A percentile compares a stretch with the other conserved stretches of the same genome.
These are phyloP conservation scores for Proterorhinus semilunaris DNA, from an alignment of 2,113 vertebrate genomes.

Conservation along the genomic window DNA sequence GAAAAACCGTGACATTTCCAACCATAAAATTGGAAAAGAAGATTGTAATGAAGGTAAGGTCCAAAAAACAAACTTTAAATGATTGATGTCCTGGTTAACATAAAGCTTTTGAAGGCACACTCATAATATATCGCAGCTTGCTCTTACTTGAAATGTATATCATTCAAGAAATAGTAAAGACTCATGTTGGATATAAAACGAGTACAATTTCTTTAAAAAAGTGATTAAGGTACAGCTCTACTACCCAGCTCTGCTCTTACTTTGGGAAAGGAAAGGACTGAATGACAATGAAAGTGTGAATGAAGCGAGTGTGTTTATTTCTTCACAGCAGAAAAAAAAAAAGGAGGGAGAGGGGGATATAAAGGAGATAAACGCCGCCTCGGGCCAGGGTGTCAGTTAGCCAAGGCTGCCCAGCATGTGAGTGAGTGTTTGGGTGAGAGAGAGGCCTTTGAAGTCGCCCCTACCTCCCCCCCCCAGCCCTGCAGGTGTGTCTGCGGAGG, in stretches of 20 bases:
- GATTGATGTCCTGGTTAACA: no score
- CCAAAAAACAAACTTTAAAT: no score
- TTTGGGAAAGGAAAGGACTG: conserved; percentile 20
- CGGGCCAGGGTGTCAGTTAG: conserved; percentile 69
- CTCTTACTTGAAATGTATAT: no score
- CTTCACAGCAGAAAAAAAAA: conserved; percentile 15
- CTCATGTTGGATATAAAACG: no score
- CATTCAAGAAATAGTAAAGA: no score
- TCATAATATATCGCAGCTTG: no score
- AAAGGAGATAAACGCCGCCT: conserved; percentile 51
- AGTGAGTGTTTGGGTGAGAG: conserved; percentile 57
- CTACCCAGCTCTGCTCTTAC: background rate
- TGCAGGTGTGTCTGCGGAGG: conserved; percentile 74
- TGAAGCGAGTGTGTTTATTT: conserved; percentile 18
- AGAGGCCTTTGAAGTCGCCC: conserved; percentile 68
- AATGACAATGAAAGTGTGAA: conserved; percentile 44
- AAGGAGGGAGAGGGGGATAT: conserved; percentile 6
- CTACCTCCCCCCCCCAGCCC: conserved; percentile 26
- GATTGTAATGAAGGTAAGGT: no score
- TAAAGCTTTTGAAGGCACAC: no score
- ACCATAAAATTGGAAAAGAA: no score
- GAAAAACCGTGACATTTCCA: no score
- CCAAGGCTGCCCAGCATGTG: conserved; percentile 59
- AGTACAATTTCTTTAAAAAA: background rate
- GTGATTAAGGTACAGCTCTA: background rate